These are phyloP conservation scores for Neosilurus mollespiculum DNA, from an alignment of 2,797 vertebrate species.

Conservation along the genomic window DNA sequence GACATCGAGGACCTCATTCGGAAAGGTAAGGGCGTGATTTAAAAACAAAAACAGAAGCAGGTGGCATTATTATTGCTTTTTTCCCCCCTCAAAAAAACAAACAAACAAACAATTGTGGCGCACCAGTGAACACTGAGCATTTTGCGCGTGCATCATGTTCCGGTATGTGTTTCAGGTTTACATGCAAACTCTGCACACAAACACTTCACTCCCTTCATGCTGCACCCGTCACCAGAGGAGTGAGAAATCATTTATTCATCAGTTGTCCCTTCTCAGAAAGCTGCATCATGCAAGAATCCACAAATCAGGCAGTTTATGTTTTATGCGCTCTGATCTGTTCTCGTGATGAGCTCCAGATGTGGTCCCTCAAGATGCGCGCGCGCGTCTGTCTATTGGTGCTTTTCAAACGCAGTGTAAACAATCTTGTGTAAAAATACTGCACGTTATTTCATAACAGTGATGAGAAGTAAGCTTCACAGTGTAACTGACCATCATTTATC, in stretches of 20 bases:
- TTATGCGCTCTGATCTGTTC: neutral
- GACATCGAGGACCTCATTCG: conserved; percentile 89
- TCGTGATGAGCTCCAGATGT: conserved; percentile 7
- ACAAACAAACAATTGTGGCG: neutral
- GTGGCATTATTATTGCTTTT: neutral
- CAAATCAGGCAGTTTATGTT: neutral
- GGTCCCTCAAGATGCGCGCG: neutral
- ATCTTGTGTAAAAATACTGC: neutral
- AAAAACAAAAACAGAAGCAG: neutral
- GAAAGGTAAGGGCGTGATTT: conserved; percentile 81
- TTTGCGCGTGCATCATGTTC: conserved; percentile 4
- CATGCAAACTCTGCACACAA: neutral
- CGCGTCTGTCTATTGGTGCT: neutral
- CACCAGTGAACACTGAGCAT: neutral
- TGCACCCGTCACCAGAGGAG: neutral
- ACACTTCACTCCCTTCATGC: neutral
- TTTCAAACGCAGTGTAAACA: neutral
- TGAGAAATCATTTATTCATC: neutral
- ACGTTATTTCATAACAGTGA: neutral
- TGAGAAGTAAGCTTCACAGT: neutral
- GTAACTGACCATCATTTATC: neutral
- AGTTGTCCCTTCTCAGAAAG: neutral
- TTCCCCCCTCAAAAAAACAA: too few species aligned
- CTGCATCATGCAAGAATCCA: neutral
- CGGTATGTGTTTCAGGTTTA: too few species aligned